phyloP scores from a whole-genome alignment of 2,888 invertebrate genomes.

The Theretra japonica region DNA sequence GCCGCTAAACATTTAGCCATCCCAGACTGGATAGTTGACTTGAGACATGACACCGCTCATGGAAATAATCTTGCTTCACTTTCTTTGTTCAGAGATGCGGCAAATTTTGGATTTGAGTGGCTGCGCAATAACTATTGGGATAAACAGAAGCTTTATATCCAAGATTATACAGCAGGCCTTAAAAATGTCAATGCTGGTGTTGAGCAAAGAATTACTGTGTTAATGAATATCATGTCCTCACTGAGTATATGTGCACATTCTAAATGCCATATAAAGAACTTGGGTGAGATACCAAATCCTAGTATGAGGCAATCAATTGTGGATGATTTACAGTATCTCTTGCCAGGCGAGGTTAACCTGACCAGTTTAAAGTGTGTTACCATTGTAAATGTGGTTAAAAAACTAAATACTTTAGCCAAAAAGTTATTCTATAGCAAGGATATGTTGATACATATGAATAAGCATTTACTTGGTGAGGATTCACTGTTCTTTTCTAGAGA shows the following conservation, averaged over 20 bases:
- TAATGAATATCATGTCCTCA: conserved; percentile 71
- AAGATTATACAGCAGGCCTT: conserved; percentile 69
- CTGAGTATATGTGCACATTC: conserved; percentile 72
- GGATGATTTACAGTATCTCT: conserved; percentile 67
- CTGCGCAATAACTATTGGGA: conserved; percentile 88
- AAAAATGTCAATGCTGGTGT: conserved; percentile 52
- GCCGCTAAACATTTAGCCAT: conserved; percentile 87
- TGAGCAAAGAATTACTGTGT: conserved; percentile 58
- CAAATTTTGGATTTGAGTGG: conserved; percentile 87
- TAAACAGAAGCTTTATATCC: conserved; percentile 78
- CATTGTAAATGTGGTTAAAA: conserved; percentile 57
- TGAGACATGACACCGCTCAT: conserved; percentile 92
- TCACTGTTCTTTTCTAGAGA: conserved; percentile 71
- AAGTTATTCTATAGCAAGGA: conserved; percentile 59
- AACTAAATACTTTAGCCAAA: conserved; percentile 58
- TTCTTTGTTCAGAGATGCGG: conserved; percentile 86
- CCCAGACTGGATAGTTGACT: conserved; percentile 91
- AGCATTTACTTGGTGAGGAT: conserved; percentile 64
- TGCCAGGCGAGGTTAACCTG: conserved; percentile 60
- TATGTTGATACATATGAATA: conserved; percentile 51
- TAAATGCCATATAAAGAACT: conserved; percentile 66
- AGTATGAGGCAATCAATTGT: conserved; percentile 67
- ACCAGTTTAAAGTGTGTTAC: conserved; percentile 66
- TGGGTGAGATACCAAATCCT: conserved; percentile 66
- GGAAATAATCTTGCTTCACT: conserved; percentile 87